These are phyloP conservation scores for roundworm (Caenorhabditis elegans) DNA, from an alignment of 1,140 invertebrate species.

Conservation along the genomic window WBcel235 BX284603.4:9962501-9963000, in stretches of 20 bases:
- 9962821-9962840: constrained; percentile 43
- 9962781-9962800: constrained; percentile 45
- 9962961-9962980: neutral
- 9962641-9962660: no score
- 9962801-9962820: constrained; percentile 35
- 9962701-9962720: neutral
- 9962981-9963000: neutral
- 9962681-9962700: no score
- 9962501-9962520: no score
- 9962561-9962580: no score
- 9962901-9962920: neutral
- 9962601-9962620: no score
- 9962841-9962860: constrained; percentile 31
- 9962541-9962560: no score
- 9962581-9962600: no score
- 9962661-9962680: no score
- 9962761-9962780: constrained; percentile 48
- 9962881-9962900: constrained; percentile 20
- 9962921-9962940: constrained; percentile 2
- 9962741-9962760: neutral
- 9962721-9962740: neutral
- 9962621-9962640: neutral
- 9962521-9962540: no score
- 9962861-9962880: constrained; percentile 24
- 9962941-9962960: constrained; percentile 33